These are phyloP conservation scores for Aphelenchoides fujianensis DNA, from an alignment of 1,140 invertebrate genomes.

Conservation along the genomic window DNA sequence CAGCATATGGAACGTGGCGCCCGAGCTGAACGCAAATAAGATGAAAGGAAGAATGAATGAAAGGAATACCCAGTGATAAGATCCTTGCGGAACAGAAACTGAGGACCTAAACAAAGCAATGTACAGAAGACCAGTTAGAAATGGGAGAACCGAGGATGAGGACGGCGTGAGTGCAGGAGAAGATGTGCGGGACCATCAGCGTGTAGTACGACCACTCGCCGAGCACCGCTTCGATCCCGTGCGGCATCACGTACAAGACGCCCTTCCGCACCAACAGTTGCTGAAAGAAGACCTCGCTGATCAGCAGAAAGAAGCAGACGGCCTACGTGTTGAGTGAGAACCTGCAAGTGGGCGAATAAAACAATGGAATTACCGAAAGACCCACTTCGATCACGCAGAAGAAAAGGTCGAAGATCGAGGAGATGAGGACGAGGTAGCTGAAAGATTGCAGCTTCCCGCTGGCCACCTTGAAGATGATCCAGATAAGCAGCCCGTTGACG, in stretches of 20 bases:
- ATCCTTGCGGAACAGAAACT: neutral
- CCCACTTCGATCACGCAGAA: constrained; percentile 10
- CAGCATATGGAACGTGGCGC: neutral
- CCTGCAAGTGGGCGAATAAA: neutral
- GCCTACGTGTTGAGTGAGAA: constrained; percentile 1
- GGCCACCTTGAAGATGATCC: neutral
- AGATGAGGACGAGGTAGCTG: neutral
- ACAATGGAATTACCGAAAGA: neutral
- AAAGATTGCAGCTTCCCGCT: constrained; percentile 7
- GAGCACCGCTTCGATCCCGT: neutral
- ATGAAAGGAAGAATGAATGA: neutral
- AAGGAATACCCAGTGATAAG: neutral
- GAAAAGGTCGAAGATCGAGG: constrained; percentile 2
- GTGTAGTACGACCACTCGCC: neutral
- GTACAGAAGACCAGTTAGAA: too few species aligned
- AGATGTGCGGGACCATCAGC: constrained; percentile 1
- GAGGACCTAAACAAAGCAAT: neutral
- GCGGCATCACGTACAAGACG: neutral
- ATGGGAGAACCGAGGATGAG: neutral
- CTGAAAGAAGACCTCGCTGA: too few species aligned
- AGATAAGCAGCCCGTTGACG: neutral
- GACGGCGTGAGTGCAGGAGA: constrained; percentile 5
- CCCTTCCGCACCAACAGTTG: too few species aligned
- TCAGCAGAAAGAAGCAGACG: too few species aligned
- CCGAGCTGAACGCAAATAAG: too few species aligned